A percentile compares a stretch with the other conserved stretches of the same genome.
Evolutionary conservation across 2,797 vertebrate species (phyloP).

Genomic region (Darevskia nairensis): DNA sequence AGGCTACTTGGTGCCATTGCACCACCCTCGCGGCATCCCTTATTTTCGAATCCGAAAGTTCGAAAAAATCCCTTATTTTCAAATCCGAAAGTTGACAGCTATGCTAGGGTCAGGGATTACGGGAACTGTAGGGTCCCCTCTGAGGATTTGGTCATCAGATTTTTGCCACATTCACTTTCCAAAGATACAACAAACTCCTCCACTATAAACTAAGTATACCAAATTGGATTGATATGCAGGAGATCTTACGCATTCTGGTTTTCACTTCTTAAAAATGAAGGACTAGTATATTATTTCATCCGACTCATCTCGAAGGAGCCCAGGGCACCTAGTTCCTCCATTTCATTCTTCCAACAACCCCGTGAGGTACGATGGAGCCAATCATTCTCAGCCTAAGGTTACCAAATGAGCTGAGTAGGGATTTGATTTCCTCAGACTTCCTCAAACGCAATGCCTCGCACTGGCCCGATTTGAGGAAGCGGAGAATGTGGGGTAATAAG

Average conservation of each 20-base stretch:
- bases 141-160: no score
- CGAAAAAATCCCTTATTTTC: no score
- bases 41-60: no score
- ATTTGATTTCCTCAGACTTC: no score
- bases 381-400: background rate
- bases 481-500: background rate
- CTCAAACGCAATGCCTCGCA: background rate
- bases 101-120: no score
- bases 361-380: background rate
- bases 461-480: background rate
- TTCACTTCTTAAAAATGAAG: no score
- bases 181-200: background rate
- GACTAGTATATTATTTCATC: no score
- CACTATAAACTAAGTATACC: background rate
- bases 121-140: no score
- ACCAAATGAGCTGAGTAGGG: background rate
- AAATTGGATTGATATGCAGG: background rate
- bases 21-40: no score
- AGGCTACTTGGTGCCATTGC: no score
- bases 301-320: background rate
- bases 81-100: no score
- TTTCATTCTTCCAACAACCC: background rate
- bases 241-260: background rate
- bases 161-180: background rate
- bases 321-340: background rate